Conservation (phyloP, 2,113 vertebrate genomes). For the Pleuronectes platessa region DNA sequence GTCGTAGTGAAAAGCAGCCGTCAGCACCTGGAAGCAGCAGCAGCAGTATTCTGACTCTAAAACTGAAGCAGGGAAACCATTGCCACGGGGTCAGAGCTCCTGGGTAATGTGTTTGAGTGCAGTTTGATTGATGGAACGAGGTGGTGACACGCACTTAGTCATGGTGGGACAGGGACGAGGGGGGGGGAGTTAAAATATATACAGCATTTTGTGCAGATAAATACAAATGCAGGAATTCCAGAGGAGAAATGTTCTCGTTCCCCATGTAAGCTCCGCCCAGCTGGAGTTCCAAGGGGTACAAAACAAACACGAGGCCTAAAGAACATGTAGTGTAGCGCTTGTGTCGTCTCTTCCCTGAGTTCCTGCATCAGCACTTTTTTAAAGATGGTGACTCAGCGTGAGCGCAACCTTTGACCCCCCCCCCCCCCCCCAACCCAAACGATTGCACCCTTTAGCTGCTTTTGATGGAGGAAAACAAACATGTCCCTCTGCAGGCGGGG, state of each 20-base stretch:
- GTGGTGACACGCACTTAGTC: background rate
- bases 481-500: no score
- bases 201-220: no score
- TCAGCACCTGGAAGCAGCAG: constrained; percentile 40
- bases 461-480: background rate
- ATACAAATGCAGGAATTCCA: no score
- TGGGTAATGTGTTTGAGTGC: background rate
- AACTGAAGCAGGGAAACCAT: constrained; percentile 30
- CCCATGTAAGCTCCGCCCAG: no score
- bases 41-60: background rate
- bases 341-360: background rate
- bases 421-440: background rate
- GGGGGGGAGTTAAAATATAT: no score
- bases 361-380: no score
- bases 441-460: background rate
- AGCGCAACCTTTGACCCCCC: background rate
- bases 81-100: constrained; percentile 14
- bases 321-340: background rate
- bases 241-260: no score
- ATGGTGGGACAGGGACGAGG: background rate
- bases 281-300: no score
- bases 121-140: constrained; percentile 12
- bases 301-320: background rate
- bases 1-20: constrained; percentile 13
- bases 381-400: background rate